Base-by-base conservation (phyloP, 2,888 invertebrate genomes). In the Fissipunctia ypsillon region DNA sequence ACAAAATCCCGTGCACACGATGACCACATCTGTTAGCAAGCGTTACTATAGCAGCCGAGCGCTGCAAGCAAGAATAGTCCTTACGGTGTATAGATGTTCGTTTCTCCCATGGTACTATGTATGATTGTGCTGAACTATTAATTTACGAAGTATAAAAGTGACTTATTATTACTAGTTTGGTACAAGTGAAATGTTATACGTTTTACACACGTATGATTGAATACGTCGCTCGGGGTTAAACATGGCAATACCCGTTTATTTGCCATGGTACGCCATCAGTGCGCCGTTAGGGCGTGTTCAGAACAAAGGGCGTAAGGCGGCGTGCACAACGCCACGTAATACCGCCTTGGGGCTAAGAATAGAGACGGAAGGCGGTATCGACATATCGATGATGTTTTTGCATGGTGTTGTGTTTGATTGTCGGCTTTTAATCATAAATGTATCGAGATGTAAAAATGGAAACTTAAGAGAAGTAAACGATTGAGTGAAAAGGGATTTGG, bases 271-370 rank as follows among this genome's bases (percentile, higher is more conserved):
- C 70, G 75, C 74, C 76, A 75, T 65, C 76, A 61, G 69, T 69
- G 74, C 80, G 80, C 83, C 78, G 86, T 84, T 75, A 85, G 86
- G 83, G 81, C 84, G 81, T 77, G 80, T 76, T 56, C 79, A 70
- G 85, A 88, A 91, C 91, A 91, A 91, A 91, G 92, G 90, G 87
- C 87, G 87, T 89, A 91, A 88, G 86, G 88, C 88, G 84, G 84
- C 83, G 88, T 86, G 84, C 83, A 89, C 86, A 87, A 81, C 72
- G 81, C 73, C 73, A 70, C 84, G 81, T 83, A 80, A 83, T 86
- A 85, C 76, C 76, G 90, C 91, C 91, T 84, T 81, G 77, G 84
- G 91, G 90, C 85, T 66, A 59, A 64, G 5, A 9, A 7, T 86
- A 88, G 88, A 69, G 86, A 80, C 69, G 87, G 60, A n/a, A 9